Percentiles rank a stretch among this genome's conserved stretches.
Evolutionary conservation across 2,797 vertebrate genomes (phyloP).

Genomic region (Anabacerthia variegaticeps): DNA sequence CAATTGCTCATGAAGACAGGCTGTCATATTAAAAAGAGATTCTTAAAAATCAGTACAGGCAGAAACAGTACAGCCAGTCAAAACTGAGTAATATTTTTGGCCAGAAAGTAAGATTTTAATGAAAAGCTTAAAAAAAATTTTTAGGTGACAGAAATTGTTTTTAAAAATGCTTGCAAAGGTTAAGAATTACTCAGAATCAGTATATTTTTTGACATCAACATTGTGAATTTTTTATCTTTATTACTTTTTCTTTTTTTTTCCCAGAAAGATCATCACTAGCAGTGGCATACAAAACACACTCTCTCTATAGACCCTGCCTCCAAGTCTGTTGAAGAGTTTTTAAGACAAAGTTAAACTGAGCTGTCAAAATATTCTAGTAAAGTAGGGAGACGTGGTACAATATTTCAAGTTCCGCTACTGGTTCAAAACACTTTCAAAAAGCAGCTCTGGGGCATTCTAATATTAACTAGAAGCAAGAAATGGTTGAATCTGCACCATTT

Average conservation of each 20-base stretch:
- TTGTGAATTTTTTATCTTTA: background rate
- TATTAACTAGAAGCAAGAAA: background rate
- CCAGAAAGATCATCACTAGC: background rate
- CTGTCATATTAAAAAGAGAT: background rate
- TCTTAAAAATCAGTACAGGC: background rate
- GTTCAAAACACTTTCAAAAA: background rate
- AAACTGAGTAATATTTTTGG: background rate
- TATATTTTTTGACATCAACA: background rate
- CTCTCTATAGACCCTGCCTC: background rate
- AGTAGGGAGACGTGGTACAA: background rate
- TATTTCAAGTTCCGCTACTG: background rate
- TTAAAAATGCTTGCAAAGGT: background rate
- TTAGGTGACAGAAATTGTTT: background rate
- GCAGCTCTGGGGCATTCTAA: background rate
- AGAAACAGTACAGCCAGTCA: background rate
- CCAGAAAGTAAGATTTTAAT: background rate
- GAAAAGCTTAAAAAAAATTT: background rate
- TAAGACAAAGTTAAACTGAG: background rate
- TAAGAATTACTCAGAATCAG: background rate
- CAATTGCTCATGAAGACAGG: background rate
- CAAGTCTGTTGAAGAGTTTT: background rate
- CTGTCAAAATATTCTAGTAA: background rate
- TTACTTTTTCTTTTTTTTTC: background rate
- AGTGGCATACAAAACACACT: accelerated
- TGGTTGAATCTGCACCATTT: background rate